Conservation (phyloP, 2,797 vertebrate species). For the Malacoraja senta region DNA sequence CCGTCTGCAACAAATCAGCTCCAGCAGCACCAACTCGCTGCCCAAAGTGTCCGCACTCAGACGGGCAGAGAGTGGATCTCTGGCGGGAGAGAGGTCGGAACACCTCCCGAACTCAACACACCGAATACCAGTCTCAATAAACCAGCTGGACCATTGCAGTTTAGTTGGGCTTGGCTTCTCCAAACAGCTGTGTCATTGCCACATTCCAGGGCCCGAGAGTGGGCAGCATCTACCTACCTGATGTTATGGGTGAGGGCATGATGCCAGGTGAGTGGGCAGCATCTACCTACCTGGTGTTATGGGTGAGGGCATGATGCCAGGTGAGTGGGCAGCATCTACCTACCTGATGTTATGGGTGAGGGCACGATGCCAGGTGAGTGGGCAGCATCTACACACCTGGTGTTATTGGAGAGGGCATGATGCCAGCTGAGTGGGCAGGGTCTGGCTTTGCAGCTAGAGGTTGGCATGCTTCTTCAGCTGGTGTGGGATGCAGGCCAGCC, state of each 20-base stretch:
- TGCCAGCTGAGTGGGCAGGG: background rate
- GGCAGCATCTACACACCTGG: no score
- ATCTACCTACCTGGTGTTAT: no score
- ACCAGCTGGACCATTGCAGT: background rate
- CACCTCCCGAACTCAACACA: background rate
- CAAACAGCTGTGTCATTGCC: background rate
- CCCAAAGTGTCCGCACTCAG: background rate
- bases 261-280: background rate
- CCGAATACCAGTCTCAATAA: background rate
- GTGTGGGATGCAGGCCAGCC: background rate
- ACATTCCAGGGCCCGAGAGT: background rate
- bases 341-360: background rate
- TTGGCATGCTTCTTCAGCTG: background rate
- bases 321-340: no score
- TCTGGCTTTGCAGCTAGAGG: background rate
- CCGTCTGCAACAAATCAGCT: background rate
- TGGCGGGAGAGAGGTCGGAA: background rate
- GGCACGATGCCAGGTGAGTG: no score
- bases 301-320: no score
- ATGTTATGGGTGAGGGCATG: no score
- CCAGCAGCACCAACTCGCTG: background rate
- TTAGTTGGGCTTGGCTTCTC: background rate
- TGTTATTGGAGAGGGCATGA: background rate
- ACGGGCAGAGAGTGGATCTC: background rate
- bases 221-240: no score